These are phyloP conservation scores for Zophobas atratus DNA, from an alignment of 1,140 invertebrate species.

Conservation along the genomic window DNA sequence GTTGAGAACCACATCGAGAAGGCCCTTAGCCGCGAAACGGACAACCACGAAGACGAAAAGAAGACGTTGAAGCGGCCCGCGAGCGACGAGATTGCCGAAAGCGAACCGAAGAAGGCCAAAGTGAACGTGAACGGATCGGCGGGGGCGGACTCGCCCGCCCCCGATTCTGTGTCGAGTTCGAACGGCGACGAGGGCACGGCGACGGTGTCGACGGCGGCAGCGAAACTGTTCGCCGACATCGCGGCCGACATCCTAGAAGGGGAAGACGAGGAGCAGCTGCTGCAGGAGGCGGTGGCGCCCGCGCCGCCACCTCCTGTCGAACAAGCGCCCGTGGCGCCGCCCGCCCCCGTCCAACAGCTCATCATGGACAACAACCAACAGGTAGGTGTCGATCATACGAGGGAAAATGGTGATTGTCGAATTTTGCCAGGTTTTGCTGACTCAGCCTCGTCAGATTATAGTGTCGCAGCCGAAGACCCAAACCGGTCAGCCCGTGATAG, in stretches of 20 bases:
- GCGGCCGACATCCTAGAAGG: constrained; percentile 81
- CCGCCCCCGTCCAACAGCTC: constrained; percentile 57
- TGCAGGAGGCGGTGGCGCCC: constrained; percentile 61
- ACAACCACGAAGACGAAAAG: constrained; percentile 56
- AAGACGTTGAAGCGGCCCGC: constrained; percentile 67
- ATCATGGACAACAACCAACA: constrained; percentile 65
- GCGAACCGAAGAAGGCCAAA: constrained; percentile 70
- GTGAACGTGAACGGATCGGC: constrained; percentile 70
- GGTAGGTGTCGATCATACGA: too few species aligned
- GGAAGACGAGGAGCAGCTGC: constrained; percentile 74
- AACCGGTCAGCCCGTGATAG: constrained; percentile 68
- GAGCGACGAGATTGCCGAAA: constrained; percentile 66
- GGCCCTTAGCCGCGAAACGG: constrained; percentile 67
- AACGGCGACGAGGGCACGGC: constrained; percentile 70
- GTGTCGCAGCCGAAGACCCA: constrained; percentile 65
- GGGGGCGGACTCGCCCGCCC: constrained; percentile 67
- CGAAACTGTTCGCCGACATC: constrained; percentile 79
- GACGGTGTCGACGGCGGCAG: constrained; percentile 79
- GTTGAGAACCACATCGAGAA: constrained; percentile 76
- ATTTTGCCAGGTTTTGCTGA: constrained; percentile 51
- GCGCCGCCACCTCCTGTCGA: constrained; percentile 31
- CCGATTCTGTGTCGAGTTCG: constrained; percentile 69
- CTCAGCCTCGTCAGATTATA: constrained; percentile 66
- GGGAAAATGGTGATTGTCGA: too few species aligned
- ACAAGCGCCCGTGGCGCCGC: constrained; percentile 17